Conservation (phyloP, 2,888 invertebrate species). For the Ophion costatus region DNA sequence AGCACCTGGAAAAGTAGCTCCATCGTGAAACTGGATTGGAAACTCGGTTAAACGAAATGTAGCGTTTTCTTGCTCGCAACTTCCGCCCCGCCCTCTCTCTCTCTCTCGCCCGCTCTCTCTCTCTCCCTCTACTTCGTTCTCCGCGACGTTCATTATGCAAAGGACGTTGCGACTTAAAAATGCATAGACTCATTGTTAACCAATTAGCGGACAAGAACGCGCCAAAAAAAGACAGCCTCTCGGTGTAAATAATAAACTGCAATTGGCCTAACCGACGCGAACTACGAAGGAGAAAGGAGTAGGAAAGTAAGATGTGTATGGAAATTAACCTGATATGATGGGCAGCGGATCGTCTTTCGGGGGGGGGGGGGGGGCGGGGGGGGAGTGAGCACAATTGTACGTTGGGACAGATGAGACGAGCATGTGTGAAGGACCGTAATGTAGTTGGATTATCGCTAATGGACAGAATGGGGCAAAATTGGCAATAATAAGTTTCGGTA, state of each 20-base stretch:
- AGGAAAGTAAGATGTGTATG: background rate
- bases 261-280: background rate
- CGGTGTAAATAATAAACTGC: slow-evolving; percentile 3
- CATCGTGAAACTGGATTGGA: slow-evolving; percentile 35
- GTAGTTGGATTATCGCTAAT: slow-evolving; percentile 47
- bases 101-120: background rate
- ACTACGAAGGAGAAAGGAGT: background rate
- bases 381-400: no score
- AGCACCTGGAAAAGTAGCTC: slow-evolving; percentile 43
- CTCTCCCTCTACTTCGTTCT: background rate
- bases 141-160: slow-evolving; percentile 48
- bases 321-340: background rate
- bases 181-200: slow-evolving; percentile 53
- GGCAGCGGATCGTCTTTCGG: background rate
- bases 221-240: background rate
- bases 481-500: slow-evolving; percentile 76
- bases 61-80: background rate
- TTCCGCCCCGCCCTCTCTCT: background rate
- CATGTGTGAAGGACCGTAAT: slow-evolving; percentile 28
- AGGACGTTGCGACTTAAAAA: slow-evolving; percentile 45
- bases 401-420: background rate
- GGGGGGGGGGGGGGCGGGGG: no score
- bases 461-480: slow-evolving; percentile 70
- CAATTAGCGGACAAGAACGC: slow-evolving; percentile 29
- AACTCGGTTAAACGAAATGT: slow-evolving; percentile 36